Conservation (phyloP, 2,888 invertebrate genomes). For the Helleia helle region DNA sequence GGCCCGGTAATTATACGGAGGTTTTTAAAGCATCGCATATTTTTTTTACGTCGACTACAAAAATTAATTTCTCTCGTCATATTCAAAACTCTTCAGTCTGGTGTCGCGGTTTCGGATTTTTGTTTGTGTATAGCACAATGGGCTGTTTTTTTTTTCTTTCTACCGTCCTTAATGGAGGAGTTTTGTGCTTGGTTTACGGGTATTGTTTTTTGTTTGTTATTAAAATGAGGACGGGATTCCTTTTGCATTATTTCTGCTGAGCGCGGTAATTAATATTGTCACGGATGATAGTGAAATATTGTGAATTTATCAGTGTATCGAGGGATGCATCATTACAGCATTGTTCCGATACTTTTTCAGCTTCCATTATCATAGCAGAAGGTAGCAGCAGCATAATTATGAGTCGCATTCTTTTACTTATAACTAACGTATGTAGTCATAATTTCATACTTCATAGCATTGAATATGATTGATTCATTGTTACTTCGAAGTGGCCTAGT, state of each 20-base stretch:
- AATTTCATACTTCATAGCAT: no score
- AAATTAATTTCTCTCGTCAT: constrained; percentile 23
- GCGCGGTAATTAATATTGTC: constrained; percentile 7
- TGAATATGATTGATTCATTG: no score
- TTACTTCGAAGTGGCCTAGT: no score
- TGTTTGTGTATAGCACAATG: constrained; percentile 12
- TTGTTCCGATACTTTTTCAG: no score
- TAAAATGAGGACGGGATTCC: constrained; percentile 8
- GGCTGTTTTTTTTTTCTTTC: constrained; percentile 6
- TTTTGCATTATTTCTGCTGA: constrained; percentile 4
- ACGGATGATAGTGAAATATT: constrained; percentile 2
- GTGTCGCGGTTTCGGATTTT: constrained; percentile 16
- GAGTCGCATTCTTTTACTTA: no score
- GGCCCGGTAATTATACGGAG: constrained; percentile 24
- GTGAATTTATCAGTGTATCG: no score
- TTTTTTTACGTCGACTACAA: constrained; percentile 16
- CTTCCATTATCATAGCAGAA: no score
- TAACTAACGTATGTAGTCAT: no score
- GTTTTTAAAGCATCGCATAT: constrained; percentile 17
- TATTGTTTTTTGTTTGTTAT: constrained; percentile 9
- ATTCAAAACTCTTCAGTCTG: constrained; percentile 19
- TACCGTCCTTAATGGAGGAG: constrained; percentile 8
- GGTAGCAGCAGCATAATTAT: no score
- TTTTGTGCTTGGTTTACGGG: constrained; percentile 8
- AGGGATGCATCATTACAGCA: no score